Evolutionary conservation across 2,797 vertebrate genomes (phyloP), one percentile per base, ranked within the genome.

Genomic region (Eremophila alpestris): DNA sequence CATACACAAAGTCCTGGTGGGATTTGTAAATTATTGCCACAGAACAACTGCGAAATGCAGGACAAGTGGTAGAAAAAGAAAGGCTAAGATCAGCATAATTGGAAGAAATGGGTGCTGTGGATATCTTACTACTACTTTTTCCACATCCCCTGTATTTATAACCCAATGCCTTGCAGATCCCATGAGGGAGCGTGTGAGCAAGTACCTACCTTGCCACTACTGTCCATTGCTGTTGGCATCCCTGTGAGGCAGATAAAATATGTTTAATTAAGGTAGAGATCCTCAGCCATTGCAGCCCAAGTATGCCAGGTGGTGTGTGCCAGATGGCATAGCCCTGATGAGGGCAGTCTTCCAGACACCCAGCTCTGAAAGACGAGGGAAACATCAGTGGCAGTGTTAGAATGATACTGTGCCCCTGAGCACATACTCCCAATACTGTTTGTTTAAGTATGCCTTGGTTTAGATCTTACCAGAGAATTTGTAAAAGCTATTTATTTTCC

Each of bases 211-310:
- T 48, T 67, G 51, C 32, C 16, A 12, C 32, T 78, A 5, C 62
- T 71, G 8, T 73, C 80, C 54, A 12, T 80, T 77, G 64, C 51
- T 76, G 41, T 13, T 69, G 58, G 60, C 71, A 83, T 73, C 48
- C 67, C 54, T 64, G 58, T 63, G 71, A 83, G 60, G 80, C 58
- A 68, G 46, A 75, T 75, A 83, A 91, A 87, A 91, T 73, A 46
- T 83, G 63, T 93, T 95, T 91, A 67, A 77, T 94, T 73, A 87
- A 90, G 71, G 74, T 63, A 73, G 67, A 87, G 75, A 87, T 95
- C 32, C 86, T 82, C 54, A 76, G 3, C 74, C 54, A 54, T 3
- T 78, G 74, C 77, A 64, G 82, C 83, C 52, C 71, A 92, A 58
- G 46, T 87, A 51, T 71, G 85, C 67, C 92, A 91, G 79, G 68